Evolutionary conservation across 1,140 invertebrate genomes (phyloP).

Genomic region (Anastrepha obliqua): DNA sequence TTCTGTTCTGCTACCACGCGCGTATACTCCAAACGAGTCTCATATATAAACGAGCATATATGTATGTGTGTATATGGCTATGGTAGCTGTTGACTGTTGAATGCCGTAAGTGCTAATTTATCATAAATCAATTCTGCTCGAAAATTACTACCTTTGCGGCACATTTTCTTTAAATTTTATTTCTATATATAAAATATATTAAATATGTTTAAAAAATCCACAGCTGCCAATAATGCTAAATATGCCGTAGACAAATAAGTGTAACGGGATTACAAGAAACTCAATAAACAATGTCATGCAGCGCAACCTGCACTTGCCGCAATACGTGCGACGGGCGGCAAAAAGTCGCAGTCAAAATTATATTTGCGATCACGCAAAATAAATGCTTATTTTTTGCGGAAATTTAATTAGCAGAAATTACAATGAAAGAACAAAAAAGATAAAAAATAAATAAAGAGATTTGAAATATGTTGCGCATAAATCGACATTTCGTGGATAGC

Average conservation of each 20-base stretch:
- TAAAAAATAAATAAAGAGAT: too few relatives aligned
- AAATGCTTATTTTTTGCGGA: too few relatives aligned
- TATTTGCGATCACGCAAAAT: too few relatives aligned
- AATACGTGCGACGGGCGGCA: neutral
- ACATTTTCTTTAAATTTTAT: neutral
- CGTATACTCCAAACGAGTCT: neutral
- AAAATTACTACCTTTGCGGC: conserved; percentile 41
- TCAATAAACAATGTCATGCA: neutral
- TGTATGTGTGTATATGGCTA: too few relatives aligned
- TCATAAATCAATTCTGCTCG: conserved; percentile 20
- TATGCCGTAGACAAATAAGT: neutral
- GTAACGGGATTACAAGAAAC: neutral
- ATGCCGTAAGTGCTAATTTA: conserved; percentile 18
- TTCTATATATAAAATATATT: neutral
- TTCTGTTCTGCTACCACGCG: neutral
- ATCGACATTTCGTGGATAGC: too few relatives aligned
- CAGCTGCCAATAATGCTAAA: neutral
- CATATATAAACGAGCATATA: neutral
- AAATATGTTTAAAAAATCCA: neutral
- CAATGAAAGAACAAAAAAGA: too few relatives aligned
- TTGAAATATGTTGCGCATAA: too few relatives aligned
- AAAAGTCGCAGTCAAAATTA: too few relatives aligned
- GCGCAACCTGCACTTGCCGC: neutral
- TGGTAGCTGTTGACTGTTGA: neutral
- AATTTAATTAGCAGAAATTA: too few relatives aligned